phyloP scores from a whole-genome alignment of 2,888 invertebrate genomes.

The Eilema griseolum region DNA sequence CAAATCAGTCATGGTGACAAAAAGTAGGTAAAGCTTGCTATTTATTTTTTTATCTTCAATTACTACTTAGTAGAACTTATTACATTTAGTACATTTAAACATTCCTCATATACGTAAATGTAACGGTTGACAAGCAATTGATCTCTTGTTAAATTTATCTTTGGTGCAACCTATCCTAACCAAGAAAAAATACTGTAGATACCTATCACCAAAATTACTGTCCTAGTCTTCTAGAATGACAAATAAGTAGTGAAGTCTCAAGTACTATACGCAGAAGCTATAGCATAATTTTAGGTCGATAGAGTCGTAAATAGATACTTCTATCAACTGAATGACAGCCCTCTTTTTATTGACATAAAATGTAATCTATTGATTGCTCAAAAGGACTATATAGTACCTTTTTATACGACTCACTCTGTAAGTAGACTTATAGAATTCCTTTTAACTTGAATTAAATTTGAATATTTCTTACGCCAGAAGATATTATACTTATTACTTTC shows the following conservation, averaged over 20 bases:
- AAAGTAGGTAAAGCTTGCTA: no score
- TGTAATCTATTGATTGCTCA: conserved; percentile 49
- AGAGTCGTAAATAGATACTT: conserved; percentile 39
- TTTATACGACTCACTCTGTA: conserved; percentile 28
- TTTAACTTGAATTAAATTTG: conserved; percentile 46
- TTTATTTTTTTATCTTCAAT: no score
- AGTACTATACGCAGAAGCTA: background rate
- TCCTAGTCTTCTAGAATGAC: background rate
- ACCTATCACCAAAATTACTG: background rate
- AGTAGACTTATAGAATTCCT: conserved; percentile 24
- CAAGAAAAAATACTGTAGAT: background rate
- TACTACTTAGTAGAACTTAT: no score
- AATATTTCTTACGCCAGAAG: conserved; percentile 37
- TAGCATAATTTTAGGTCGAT: background rate
- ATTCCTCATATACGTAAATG: no score
- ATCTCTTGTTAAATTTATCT: background rate
- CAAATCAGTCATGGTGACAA: no score
- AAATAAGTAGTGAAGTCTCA: background rate
- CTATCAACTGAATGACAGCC: conserved; percentile 28
- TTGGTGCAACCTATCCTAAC: background rate
- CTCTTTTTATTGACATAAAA: conserved; percentile 42
- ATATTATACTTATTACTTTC: conserved; percentile 22
- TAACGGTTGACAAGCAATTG: background rate
- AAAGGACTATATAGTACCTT: conserved; percentile 35
- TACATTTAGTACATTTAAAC: no score